These are phyloP conservation scores for Trachymyrmex cornetzi DNA, from an alignment of 1,140 invertebrate species.

Conservation along the genomic window DNA sequence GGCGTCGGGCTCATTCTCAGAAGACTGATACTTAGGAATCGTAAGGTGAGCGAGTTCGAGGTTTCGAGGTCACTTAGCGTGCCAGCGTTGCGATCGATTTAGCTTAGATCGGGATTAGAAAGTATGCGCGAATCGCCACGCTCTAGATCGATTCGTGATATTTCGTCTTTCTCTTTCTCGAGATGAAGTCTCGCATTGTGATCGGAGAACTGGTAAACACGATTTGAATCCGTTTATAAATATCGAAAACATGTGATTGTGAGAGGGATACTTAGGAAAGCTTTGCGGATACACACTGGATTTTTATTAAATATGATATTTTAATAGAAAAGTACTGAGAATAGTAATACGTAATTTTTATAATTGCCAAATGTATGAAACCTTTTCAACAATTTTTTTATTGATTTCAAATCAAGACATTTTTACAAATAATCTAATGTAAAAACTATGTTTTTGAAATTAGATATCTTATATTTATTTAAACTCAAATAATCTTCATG, in stretches of 20 bases:
- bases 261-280: neutral
- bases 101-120: constrained; percentile 42
- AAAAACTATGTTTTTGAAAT: no score
- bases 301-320: constrained; percentile 10
- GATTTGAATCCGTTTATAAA: constrained; percentile 28
- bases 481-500: no score
- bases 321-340: neutral
- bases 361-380: neutral
- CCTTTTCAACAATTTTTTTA: no score
- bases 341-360: neutral
- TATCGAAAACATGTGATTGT: neutral
- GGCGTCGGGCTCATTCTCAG: constrained; percentile 85
- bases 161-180: constrained; percentile 19
- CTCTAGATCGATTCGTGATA: constrained; percentile 39
- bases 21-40: constrained; percentile 87
- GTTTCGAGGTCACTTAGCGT: constrained; percentile 35
- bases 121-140: constrained; percentile 39
- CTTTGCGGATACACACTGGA: neutral
- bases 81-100: constrained; percentile 9
- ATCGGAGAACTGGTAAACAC: neutral
- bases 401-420: no score
- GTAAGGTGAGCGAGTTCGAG: constrained; percentile 84
- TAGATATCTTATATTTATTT: no score
- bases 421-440: no score
- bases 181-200: neutral